phyloP scores from a whole-genome alignment of 2,113 vertebrate genomes.

The Cebidichthys violaceus region DNA sequence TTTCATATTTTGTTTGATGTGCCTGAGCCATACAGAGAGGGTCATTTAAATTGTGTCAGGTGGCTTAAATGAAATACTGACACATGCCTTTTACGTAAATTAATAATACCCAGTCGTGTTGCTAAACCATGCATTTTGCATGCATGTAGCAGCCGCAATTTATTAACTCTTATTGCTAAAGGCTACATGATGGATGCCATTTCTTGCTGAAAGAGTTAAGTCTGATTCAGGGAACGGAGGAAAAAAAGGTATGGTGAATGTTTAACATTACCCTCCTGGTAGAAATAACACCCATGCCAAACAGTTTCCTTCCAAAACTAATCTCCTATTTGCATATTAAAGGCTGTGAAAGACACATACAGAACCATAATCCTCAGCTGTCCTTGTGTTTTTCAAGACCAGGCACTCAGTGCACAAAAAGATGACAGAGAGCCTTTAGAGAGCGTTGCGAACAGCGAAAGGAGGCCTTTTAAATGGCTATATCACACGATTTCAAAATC shows the following conservation, averaged over 20 bases:
- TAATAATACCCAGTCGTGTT: slow-evolving; percentile 34
- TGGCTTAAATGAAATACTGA: slow-evolving; percentile 37
- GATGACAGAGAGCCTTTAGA: slow-evolving; percentile 60
- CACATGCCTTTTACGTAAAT: slow-evolving; percentile 49
- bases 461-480: slow-evolving; percentile 54
- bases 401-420: slow-evolving; percentile 66
- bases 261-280: slow-evolving; percentile 63
- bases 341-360: slow-evolving; percentile 71
- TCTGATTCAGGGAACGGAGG: slow-evolving; percentile 25
- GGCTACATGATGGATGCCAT: neutral
- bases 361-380: slow-evolving; percentile 74
- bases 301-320: slow-evolving; percentile 72
- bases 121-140: slow-evolving; percentile 25
- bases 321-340: slow-evolving; percentile 84
- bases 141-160: neutral
- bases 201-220: slow-evolving; percentile 29
- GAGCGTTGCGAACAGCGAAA: slow-evolving; percentile 44
- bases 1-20: slow-evolving; percentile 66
- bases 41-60: slow-evolving; percentile 43
- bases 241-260: slow-evolving; percentile 45
- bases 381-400: slow-evolving; percentile 75
- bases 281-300: slow-evolving; percentile 67
- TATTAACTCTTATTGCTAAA: neutral
- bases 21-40: slow-evolving; percentile 27
- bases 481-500: slow-evolving; percentile 59